Evolutionary conservation across 2,888 invertebrate genomes (phyloP).

Genomic region (Chaetogeoica ovagalla): DNA sequence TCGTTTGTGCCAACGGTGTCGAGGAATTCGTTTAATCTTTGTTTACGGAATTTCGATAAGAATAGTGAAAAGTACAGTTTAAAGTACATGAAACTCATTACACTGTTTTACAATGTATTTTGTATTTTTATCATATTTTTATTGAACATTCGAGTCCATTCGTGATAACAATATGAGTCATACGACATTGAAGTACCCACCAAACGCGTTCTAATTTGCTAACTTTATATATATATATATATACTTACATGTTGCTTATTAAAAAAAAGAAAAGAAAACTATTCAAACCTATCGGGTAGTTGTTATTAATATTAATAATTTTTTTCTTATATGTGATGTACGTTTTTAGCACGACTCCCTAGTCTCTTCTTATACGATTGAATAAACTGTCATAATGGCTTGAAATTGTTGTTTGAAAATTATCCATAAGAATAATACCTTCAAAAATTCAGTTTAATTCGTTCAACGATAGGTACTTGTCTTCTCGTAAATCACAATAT

Average conservation of each 20-base stretch:
- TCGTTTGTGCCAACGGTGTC: background rate
- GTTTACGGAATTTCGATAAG: constrained; percentile 19
- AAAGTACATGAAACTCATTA: background rate
- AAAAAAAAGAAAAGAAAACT: too few species aligned
- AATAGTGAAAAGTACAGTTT: background rate
- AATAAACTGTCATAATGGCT: too few species aligned
- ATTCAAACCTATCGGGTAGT: too few species aligned
- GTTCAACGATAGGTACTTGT: too few species aligned
- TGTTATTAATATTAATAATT: too few species aligned
- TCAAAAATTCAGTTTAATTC: too few species aligned
- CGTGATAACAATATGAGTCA: constrained; percentile 21
- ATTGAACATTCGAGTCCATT: background rate
- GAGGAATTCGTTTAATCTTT: constrained; percentile 10
- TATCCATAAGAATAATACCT: too few species aligned
- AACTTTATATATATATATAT: background rate
- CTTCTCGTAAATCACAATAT: too few species aligned
- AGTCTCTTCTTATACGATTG: too few species aligned
- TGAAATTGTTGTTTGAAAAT: too few species aligned
- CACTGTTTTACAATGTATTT: background rate
- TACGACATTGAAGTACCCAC: constrained; percentile 4
- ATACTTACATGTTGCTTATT: too few species aligned
- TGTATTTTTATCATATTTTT: background rate
- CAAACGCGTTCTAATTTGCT: background rate
- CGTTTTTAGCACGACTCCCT: too few species aligned
- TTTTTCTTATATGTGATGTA: background rate